Evolutionary conservation across 2,113 vertebrate genomes (phyloP), one percentile per base, ranked within the genome.

Genomic region (Tetrao urogallus): DNA sequence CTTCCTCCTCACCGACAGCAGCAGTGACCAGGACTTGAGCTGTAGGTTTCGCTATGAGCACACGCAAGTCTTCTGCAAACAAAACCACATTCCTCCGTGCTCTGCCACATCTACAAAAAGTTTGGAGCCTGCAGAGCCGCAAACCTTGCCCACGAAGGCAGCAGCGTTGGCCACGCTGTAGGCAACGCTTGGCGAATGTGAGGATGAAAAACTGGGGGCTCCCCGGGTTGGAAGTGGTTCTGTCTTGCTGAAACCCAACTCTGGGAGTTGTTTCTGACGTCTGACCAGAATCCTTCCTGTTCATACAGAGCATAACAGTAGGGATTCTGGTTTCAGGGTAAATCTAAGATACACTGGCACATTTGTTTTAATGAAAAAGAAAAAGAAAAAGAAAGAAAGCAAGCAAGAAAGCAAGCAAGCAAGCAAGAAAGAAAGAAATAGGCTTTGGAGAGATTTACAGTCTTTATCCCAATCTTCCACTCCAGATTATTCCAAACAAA

Each of bases 1-100:
- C 56, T 27, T 21, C 83, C 73, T 36, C 5, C 0, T 11, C 12
- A 10, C 25, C 3, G n/a, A 28, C 0, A 17, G 21, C 56, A 18
- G 38, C 1, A 8, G 15, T 3, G 7, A 11, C 21, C 58, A 16
- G 2, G 1, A 34, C 8, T 24, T 1, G 13, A 57, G 65, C 8
- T 20, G 24, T 8, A 3, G 13, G 11, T 28, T 7, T 38, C 65
- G 13, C 16, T 20, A 34, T 5, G 22, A 63, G 25, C n/a, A 2
- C 18, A 40, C 0, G 0, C 27, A 38, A 21, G 19, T 7, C 40
- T 13, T 40, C 63, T 34, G 40, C 6, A 52, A 40, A 12, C 14
- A 40, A 19, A 47, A 17, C 47, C 19, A 40, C 6, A n/a, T 34
- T 75, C 21, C 52, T 36, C 42, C 32, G 11, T 7, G 43, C 38